Evolutionary conservation across 2,797 vertebrate genomes (phyloP).

Genomic region (Typhlichthys eigenmanni): DNA sequence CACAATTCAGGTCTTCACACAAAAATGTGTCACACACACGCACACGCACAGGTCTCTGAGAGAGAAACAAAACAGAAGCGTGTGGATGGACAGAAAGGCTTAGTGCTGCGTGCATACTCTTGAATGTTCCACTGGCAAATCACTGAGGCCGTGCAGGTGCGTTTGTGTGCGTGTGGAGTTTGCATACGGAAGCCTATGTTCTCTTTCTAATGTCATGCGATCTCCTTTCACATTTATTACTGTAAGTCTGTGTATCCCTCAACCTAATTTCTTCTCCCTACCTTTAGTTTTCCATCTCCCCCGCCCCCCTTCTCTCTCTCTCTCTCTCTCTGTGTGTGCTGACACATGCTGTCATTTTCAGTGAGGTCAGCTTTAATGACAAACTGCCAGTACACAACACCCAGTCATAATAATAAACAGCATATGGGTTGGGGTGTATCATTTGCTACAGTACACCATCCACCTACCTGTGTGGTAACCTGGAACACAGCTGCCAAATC

Average conservation of each 20-base stretch:
- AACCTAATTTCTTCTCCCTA: constrained; percentile 10
- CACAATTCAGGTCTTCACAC: constrained; percentile 68
- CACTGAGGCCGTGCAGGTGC: constrained; percentile 46
- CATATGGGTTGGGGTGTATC: constrained; percentile 39
- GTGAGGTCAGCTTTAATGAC: constrained; percentile 65
- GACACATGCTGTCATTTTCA: constrained; percentile 46
- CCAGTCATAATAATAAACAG: constrained; percentile 62
- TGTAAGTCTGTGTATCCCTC: neutral
- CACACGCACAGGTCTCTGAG: constrained; percentile 27
- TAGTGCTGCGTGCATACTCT: constrained; percentile 44
- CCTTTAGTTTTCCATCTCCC: constrained; percentile 31
- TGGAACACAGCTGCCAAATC: constrained; percentile 50
- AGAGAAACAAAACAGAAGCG: constrained; percentile 61
- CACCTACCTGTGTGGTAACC: constrained; percentile 36
- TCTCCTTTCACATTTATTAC: too few relatives aligned
- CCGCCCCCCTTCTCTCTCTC: constrained; percentile 39
- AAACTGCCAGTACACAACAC: constrained; percentile 39
- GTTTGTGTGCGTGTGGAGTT: constrained; percentile 26
- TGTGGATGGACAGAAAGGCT: constrained; percentile 31
- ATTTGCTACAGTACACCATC: constrained; percentile 35
- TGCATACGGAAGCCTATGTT: constrained; percentile 22
- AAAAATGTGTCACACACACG: constrained; percentile 30
- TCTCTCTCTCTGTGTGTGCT: constrained; percentile 40
- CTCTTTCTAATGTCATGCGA: too few relatives aligned
- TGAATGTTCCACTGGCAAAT: constrained; percentile 56